phyloP scores from a whole-genome alignment of 2,113 vertebrate genomes.

The Platysteira castanea region DNA sequence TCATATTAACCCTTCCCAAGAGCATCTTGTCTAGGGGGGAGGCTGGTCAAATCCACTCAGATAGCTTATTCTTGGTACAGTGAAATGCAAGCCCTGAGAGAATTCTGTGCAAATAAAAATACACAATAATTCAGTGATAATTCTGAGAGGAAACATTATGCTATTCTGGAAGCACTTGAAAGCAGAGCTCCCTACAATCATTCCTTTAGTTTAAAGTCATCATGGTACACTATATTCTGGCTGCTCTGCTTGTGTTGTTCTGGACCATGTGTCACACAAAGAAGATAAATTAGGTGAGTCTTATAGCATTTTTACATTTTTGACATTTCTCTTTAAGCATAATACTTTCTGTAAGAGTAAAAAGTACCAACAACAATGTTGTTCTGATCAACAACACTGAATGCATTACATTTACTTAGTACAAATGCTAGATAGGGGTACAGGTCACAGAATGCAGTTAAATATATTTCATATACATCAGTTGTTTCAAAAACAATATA shows the following conservation, averaged over 20 bases:
- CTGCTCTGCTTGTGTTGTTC: background rate
- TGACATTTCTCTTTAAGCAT: background rate
- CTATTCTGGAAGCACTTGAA: background rate
- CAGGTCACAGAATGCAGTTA: background rate
- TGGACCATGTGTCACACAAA: background rate
- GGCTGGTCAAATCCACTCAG: background rate
- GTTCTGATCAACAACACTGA: background rate
- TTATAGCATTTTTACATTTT: background rate
- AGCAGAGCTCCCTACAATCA: background rate
- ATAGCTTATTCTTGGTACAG: background rate
- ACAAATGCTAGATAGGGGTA: background rate
- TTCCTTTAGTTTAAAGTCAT: background rate
- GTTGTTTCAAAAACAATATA: background rate
- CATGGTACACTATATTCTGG: background rate
- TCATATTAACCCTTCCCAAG: background rate
- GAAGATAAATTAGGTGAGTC: background rate
- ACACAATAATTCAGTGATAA: background rate
- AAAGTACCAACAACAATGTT: background rate
- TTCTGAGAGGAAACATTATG: background rate
- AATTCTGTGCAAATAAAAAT: background rate
- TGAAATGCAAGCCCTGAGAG: background rate
- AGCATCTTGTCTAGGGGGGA: rapidly evolving
- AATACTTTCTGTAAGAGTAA: background rate
- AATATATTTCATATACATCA: background rate
- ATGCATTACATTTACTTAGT: background rate